phyloP scores from a whole-genome alignment of 2,113 vertebrate species.

The Bettongia penicillata region DNA sequence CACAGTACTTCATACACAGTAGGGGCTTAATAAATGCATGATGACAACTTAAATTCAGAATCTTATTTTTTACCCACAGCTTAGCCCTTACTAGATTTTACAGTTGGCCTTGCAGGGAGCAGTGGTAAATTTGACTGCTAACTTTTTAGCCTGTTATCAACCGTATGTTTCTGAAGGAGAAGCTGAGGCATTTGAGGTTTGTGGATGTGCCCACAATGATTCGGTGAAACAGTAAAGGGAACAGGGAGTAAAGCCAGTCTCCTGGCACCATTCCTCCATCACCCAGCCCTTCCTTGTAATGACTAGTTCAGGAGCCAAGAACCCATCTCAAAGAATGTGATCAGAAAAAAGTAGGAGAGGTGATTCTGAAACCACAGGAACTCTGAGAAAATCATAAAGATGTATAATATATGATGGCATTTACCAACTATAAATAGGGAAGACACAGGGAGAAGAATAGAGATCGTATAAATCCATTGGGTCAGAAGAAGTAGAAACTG shows the following conservation, averaged over 20 bases:
- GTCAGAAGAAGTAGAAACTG: conserved; percentile 75
- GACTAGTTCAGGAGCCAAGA: conserved; percentile 63
- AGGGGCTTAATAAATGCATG: neutral
- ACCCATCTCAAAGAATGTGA: conserved; percentile 70
- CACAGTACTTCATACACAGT: neutral
- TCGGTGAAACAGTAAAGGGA: conserved; percentile 63
- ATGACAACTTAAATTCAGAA: neutral
- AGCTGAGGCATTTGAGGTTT: conserved; percentile 68
- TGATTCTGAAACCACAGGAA: conserved; percentile 78
- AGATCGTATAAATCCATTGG: conserved; percentile 69
- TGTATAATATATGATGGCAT: conserved; percentile 80
- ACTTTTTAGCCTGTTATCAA: conserved; percentile 31
- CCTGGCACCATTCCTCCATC: conserved; percentile 64
- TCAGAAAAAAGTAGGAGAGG: conserved; percentile 74
- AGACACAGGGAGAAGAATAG: conserved; percentile 62
- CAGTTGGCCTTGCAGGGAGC: conserved; percentile 12
- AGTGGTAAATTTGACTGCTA: neutral
- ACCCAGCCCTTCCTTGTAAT: conserved; percentile 46
- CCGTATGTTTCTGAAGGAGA: conserved; percentile 69
- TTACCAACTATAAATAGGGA: conserved; percentile 76
- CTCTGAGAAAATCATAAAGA: conserved; percentile 78
- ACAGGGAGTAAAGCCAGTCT: conserved; percentile 69
- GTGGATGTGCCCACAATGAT: conserved; percentile 71
- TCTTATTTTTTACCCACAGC: neutral
- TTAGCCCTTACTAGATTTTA: neutral